Conservation (phyloP, 2,888 invertebrate genomes). For the Cheilosia pagana region DNA sequence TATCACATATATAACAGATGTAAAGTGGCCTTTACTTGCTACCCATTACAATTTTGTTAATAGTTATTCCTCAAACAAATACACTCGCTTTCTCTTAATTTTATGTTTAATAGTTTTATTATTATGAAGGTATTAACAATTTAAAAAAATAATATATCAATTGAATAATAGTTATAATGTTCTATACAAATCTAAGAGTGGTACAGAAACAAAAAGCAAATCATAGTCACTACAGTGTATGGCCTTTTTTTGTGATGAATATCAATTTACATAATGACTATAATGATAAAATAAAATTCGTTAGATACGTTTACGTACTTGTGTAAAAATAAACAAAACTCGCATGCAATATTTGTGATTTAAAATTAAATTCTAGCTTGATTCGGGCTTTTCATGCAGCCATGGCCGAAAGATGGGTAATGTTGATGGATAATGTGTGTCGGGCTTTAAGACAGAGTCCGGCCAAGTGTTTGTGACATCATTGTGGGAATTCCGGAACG, state of each 20-base stretch:
- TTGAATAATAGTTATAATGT: slow-evolving; percentile 17
- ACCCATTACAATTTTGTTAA: no score
- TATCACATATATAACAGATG: no score
- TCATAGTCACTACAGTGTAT: slow-evolving; percentile 69
- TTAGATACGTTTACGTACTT: slow-evolving; percentile 35
- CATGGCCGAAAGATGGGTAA: slow-evolving; percentile 95
- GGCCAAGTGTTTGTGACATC: slow-evolving; percentile 85
- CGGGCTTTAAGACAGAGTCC: slow-evolving; percentile 88
- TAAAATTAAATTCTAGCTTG: slow-evolving; percentile 72
- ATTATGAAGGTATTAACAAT: slow-evolving; percentile 37
- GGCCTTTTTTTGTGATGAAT: slow-evolving; percentile 69
- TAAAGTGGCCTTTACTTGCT: no score
- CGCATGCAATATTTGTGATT: neutral
- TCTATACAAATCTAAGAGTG: slow-evolving; percentile 43
- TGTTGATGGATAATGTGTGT: slow-evolving; percentile 96
- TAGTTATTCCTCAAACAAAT: neutral
- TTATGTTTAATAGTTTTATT: slow-evolving; percentile 17
- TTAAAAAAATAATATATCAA: slow-evolving; percentile 22
- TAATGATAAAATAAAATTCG: slow-evolving; percentile 56
- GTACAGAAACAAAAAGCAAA: slow-evolving; percentile 24
- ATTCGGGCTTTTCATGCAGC: slow-evolving; percentile 88
- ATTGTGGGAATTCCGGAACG: slow-evolving; percentile 88
- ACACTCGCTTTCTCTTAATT: neutral
- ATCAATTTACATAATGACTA: slow-evolving; percentile 61
- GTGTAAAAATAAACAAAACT: slow-evolving; percentile 17